Evolutionary conservation across 2,797 vertebrate genomes (phyloP).

Genomic region (Enteromius paludinosus): DNA sequence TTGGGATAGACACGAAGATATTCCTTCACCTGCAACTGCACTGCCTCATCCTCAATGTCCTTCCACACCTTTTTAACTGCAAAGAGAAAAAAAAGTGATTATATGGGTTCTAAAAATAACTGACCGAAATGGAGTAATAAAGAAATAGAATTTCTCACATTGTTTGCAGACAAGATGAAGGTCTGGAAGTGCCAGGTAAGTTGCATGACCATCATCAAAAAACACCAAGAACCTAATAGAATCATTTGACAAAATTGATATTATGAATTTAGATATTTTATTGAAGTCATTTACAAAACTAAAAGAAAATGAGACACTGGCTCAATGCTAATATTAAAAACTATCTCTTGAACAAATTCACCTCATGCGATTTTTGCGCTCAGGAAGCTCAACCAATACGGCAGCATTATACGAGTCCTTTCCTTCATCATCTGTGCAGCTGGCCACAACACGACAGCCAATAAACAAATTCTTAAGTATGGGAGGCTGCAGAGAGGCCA

Average conservation of each 20-base stretch:
- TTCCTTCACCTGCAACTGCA: conserved; percentile 80
- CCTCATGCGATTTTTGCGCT: conserved; percentile 90
- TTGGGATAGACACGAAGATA: conserved; percentile 86
- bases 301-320: background rate
- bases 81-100: background rate
- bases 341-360: conserved; percentile 59
- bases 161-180: conserved; percentile 85
- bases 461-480: conserved; percentile 82
- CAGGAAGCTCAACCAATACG: conserved; percentile 89
- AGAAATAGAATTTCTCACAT: conserved; percentile 74
- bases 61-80: conserved; percentile 85
- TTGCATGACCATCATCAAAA: conserved; percentile 83
- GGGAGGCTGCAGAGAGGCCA: conserved; percentile 84
- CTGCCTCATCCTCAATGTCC: conserved; percentile 82
- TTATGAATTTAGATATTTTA: background rate
- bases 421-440: conserved; percentile 81
- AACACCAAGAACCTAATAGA: conserved; percentile 89
- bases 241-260: background rate
- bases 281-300: background rate
- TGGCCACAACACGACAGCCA: conserved; percentile 88
- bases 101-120: background rate
- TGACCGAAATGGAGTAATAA: conserved; percentile 3
- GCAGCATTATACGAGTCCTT: conserved; percentile 84
- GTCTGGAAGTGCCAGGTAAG: conserved; percentile 82
- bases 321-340: background rate